Base-by-base conservation (phyloP, 2,113 vertebrate species). In the Gopherus evgoodei region DNA sequence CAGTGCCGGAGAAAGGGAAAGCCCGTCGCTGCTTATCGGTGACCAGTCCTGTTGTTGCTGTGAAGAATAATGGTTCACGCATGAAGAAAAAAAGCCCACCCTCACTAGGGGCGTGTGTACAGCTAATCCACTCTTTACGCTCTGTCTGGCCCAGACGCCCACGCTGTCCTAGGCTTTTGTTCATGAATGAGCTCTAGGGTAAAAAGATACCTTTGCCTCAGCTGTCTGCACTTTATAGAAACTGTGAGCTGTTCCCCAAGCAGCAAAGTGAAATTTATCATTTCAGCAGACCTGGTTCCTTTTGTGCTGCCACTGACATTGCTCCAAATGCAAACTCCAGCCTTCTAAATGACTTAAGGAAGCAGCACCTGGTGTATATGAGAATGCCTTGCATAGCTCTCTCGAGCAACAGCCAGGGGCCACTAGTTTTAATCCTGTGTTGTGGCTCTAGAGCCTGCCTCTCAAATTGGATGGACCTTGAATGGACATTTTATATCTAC, bases 111-210 rank as follows among this genome's bases (percentile, higher is more conserved):
- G 69, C 49, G 56, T 94, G 0, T 0, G 7, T 4, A 10, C 84
- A 0, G 0, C 92, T 90, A 85, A 94, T 91, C 87, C 80, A 89
- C 80, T 93, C 91, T 81, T 93, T 47, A 87, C 84, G 91, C 95
- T 84, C 90, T 2, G 88, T 90, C 97, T 96, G 75, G 95, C 91
- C 93, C 89, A 75, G 92, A 86, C n/a, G 2, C 96, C 92, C 91
- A 87, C 81, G 0, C 81, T 57, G 89, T 78, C 90, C 87, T 2
- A 59, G 50, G 83, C 81, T 93, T 93, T 81, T 88, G 75, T 87
- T 93, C 91, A 2, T 53, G 79, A 91, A 84, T 54, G 22, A 89
- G 96, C 49, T 75, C 59, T 22, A 24, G 89, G 53, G 95, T 81
- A 86, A 94, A 76, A 49, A 56, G 90, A 94, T 84, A 62, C n/a